A percentile compares a stretch with the other conserved stretches of the same genome.
These are phyloP conservation scores for Heliocidaris erythrogramma DNA, from an alignment of 35 echinoderm and acorn worm species.

Conservation along the genomic window DNA sequence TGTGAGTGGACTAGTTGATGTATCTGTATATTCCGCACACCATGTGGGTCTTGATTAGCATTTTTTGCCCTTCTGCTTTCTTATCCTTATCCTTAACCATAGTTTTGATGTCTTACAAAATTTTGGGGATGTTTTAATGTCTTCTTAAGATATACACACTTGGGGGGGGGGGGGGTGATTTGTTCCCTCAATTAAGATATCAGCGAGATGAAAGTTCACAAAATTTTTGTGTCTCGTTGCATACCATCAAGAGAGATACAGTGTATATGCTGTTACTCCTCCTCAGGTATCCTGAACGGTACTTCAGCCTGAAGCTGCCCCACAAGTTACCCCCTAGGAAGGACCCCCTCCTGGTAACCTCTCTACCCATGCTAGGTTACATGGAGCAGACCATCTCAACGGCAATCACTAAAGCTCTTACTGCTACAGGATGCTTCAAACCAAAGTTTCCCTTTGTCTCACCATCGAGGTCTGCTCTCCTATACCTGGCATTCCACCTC, in stretches of 20 bases:
- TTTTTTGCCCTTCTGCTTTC: no score
- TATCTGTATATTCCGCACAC: no score
- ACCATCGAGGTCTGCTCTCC: constrained; percentile 77
- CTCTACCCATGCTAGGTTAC: constrained; percentile 96
- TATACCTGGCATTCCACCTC: constrained; percentile 94
- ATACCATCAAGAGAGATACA: neutral
- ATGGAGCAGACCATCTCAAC: constrained; percentile 94
- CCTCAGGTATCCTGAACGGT: constrained; percentile 80
- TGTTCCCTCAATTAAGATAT: neutral
- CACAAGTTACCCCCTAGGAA: constrained; percentile 93
- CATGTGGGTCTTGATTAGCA: no score
- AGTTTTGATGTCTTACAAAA: no score
- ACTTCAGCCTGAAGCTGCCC: constrained; percentile 86
- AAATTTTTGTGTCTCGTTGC: no score
- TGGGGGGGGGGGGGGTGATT: no score
- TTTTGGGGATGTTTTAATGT: no score
- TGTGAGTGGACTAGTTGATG: no score
- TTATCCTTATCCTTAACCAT: no score
- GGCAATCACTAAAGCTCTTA: constrained; percentile 87
- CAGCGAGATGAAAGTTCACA: neutral
- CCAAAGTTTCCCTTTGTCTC: constrained; percentile 97
- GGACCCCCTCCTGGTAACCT: constrained; percentile 85
- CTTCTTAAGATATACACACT: no score
- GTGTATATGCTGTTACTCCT: neutral
- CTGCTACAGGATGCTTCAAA: constrained; percentile 89